A percentile compares a stretch with the other conserved stretches of the same genome.
Conservation (phyloP, 2,888 invertebrate genomes). For the Drosophila fungiperda region DNA sequence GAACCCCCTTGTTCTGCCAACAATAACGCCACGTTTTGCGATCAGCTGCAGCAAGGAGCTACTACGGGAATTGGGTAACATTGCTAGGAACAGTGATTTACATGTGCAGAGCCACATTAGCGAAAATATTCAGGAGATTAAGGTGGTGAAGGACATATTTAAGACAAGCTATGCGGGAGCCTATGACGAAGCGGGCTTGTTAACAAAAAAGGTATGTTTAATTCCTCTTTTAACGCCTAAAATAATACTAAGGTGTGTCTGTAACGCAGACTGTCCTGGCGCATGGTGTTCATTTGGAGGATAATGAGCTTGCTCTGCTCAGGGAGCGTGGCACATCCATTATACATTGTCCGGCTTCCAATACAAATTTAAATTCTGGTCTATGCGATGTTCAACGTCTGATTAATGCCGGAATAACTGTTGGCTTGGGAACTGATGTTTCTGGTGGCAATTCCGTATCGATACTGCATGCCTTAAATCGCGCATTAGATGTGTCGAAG, state of each 20-base stretch:
- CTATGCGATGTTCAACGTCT: constrained; percentile 91
- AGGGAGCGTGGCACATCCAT: constrained; percentile 88
- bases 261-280: constrained; percentile 89
- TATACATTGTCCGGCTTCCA: constrained; percentile 95
- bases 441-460: constrained; percentile 92
- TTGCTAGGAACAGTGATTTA: constrained; percentile 89
- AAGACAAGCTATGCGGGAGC: constrained; percentile 89
- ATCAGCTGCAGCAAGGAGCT: constrained; percentile 91
- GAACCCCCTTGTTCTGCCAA: constrained; percentile 89
- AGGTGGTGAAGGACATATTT: constrained; percentile 87
- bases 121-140: constrained; percentile 91
- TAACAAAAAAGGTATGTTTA: constrained; percentile 89
- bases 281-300: constrained; percentile 91
- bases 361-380: constrained; percentile 92
- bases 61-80: constrained; percentile 88
- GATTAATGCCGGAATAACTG: constrained; percentile 88
- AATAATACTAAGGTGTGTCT: not conserved
- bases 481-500: constrained; percentile 90
- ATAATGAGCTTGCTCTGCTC: constrained; percentile 89
- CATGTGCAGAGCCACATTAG: constrained; percentile 95
- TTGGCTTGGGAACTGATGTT: constrained; percentile 95
- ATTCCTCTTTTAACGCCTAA: not conserved
- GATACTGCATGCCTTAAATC: constrained; percentile 91
- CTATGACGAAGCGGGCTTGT: constrained; percentile 90
- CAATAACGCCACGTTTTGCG: constrained; percentile 95